These are phyloP conservation scores for Monodelphis domestica DNA, from an alignment of 2,797 vertebrate genomes.

Conservation along the genomic window DNA sequence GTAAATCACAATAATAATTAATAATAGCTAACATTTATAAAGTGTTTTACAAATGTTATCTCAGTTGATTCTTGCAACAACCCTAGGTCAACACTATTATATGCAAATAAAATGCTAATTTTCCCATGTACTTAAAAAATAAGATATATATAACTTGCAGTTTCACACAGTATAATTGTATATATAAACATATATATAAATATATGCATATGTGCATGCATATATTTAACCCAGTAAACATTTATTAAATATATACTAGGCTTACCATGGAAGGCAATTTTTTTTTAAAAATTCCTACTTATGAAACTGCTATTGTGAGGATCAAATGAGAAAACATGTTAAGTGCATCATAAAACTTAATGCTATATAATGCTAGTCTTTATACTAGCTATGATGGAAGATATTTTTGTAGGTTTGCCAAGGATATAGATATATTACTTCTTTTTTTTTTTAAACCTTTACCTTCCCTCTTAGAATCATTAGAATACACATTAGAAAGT, in stretches of 20 bases:
- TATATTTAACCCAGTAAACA: neutral
- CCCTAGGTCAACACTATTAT: neutral
- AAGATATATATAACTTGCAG: no score
- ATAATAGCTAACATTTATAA: neutral
- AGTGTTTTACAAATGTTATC: neutral
- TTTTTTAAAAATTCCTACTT: neutral
- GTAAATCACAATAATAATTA: neutral
- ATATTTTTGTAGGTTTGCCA: neutral
- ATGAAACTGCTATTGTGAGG: neutral
- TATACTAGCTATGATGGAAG: neutral
- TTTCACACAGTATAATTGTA: no score
- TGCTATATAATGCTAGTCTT: neutral
- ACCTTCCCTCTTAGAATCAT: no score
- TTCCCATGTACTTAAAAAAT: neutral
- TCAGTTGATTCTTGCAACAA: neutral
- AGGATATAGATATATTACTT: neutral
- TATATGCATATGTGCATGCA: no score
- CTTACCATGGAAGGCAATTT: neutral
- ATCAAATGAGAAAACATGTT: neutral
- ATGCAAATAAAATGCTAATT: neutral
- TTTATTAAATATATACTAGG: neutral
- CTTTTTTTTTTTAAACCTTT: no score
- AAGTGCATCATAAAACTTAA: neutral
- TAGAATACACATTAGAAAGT: no score
- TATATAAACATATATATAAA: no score